These are phyloP conservation scores for Metellina segmentata DNA, from an alignment of 2,888 invertebrate genomes.

Conservation along the genomic window DNA sequence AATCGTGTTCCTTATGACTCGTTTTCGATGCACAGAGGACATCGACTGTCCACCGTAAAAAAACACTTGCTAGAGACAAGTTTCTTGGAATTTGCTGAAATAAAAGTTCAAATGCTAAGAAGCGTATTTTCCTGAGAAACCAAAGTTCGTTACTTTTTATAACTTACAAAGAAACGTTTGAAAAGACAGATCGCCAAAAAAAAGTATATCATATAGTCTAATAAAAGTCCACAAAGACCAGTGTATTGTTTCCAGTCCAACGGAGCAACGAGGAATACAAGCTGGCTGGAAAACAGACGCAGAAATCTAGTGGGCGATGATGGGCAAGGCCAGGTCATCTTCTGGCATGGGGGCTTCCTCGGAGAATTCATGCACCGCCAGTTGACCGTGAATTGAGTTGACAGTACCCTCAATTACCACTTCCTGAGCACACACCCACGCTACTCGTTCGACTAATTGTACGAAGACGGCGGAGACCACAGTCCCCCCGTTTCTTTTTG, in stretches of 20 bases:
- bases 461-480: constrained; percentile 9
- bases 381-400: constrained; percentile 71
- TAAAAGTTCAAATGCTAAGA: not conserved
- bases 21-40: no score
- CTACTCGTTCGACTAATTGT: constrained; percentile 31
- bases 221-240: not conserved
- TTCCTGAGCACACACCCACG: constrained; percentile 66
- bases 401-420: constrained; percentile 71
- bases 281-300: not conserved
- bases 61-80: not conserved
- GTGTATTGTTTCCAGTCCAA: not conserved
- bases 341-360: not conserved
- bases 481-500: not conserved
- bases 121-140: not conserved
- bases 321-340: constrained; percentile 27
- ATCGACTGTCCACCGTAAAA: not conserved
- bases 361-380: constrained; percentile 60
- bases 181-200: not conserved
- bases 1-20: no score
- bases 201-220: not conserved
- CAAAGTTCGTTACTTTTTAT: not conserved
- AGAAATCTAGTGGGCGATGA: not conserved
- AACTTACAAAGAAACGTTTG: not conserved
- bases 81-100: no score
- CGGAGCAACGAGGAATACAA: not conserved